Base-by-base conservation (phyloP, 2,888 invertebrate genomes). In the Ormia ochracea region DNA sequence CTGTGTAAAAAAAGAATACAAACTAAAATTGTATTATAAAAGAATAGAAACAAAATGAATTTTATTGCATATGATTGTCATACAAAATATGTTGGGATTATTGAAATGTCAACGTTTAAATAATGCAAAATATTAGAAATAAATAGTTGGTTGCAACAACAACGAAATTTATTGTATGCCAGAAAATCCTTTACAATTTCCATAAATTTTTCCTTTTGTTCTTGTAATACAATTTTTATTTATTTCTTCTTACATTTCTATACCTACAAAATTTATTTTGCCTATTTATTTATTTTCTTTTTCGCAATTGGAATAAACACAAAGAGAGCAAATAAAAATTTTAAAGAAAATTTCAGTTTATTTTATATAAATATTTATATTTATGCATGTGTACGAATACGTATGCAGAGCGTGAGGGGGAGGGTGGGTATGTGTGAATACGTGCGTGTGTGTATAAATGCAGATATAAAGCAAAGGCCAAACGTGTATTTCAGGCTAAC, bases 31-130 rank as follows among this genome's bases (percentile, higher is more conserved):
- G n/a, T n/a, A 56, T 12, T 33, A 70, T 36, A 21, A 43, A 66
- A 68, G n/a, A 61, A 61, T 2, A 59, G 48, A 28, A 36, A 70
- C 61, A 74, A 66, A 74, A 66, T 74, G 36, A 74, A 80, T 80
- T 76, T 72, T 61, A 80, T 76, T 80, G 80, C 80, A 76, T 76
- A 68, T 76, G 80, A 80, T 75, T 76, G 68, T 21, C 54, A 73
- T 68, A 68, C 50, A 80, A 79, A 79, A 80, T 80, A 80, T 80
- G 75, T 76, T 72, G 72, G 78, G 80, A 80, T 80, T 80, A 76
- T 61, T 75, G 75, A 76, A 80, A 80, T 79, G 79, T 80, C 79
- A 80, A 80, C 79, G 59, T 80, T 76, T 72, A 80, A 76, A 76
- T 68, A 80, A 80, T 80, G 75, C 72, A 72, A 70, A 79, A 65